Conservation (phyloP, 2,797 vertebrate species). For the Onychomys arenicola region DNA sequence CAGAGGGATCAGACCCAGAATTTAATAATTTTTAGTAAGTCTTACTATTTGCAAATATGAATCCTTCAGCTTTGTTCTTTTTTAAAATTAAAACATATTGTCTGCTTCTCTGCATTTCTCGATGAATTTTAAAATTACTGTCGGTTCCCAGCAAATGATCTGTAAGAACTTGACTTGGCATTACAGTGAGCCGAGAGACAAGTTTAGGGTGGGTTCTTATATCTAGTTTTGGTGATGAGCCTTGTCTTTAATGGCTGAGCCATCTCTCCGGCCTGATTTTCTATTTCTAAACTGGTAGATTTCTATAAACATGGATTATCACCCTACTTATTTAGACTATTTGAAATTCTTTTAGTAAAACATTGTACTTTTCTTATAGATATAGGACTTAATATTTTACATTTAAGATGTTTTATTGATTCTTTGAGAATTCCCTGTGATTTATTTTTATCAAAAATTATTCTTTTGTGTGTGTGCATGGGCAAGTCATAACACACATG, state of each 20-base stretch:
- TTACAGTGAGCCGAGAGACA: not conserved
- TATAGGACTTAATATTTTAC: not conserved
- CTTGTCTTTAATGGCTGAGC: not conserved
- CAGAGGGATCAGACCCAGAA: not conserved
- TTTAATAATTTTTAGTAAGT: not conserved
- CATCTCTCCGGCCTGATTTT: not conserved
- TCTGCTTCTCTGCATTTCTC: not conserved
- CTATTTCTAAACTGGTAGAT: not conserved
- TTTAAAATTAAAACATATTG: not conserved
- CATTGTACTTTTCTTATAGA: not conserved
- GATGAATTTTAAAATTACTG: not conserved
- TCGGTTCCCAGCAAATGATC: not conserved
- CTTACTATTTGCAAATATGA: not conserved
- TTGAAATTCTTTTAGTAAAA: not conserved
- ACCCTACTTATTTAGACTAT: not conserved
- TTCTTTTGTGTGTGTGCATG: not conserved
- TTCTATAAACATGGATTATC: not conserved
- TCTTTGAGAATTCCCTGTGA: not conserved
- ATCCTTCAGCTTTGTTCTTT: not conserved
- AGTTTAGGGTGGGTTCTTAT: not conserved
- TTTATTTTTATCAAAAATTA: not conserved
- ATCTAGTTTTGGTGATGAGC: not conserved
- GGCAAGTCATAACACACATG: not conserved
- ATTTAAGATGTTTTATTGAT: not conserved
- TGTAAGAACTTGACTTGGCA: not conserved